Percentiles rank a stretch among this genome's conserved stretches.
Conservation (phyloP, 2,888 invertebrate genomes). For the Antitype chi region DNA sequence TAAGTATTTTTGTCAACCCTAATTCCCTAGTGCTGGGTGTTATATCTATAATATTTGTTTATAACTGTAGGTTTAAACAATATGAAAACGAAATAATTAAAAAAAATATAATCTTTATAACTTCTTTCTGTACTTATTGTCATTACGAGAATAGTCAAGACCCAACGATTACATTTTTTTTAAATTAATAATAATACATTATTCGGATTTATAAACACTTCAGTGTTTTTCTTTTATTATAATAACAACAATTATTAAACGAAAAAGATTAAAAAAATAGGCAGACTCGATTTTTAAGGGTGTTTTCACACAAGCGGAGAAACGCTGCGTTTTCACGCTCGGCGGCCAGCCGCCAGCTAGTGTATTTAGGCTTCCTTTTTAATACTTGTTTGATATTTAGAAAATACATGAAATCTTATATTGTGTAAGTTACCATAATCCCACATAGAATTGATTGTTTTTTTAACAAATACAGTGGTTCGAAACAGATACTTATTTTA, state of each 20-base stretch:
- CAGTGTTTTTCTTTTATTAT: conserved; percentile 40
- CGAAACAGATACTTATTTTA: neutral
- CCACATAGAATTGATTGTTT: neutral
- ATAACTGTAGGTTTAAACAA: neutral
- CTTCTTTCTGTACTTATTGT: neutral
- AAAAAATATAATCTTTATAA: neutral
- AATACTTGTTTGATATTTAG: conserved; percentile 23
- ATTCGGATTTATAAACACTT: conserved; percentile 45
- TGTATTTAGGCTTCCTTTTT: conserved; percentile 52
- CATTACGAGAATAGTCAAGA: conserved; percentile 13
- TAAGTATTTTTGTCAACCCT: neutral
- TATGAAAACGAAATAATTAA: neutral
- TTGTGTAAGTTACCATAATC: neutral
- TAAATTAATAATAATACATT: conserved; percentile 53
- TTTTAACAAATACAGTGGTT: neutral
- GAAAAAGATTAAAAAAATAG: conserved; percentile 71
- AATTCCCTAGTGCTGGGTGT: neutral
- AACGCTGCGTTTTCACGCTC: conserved; percentile 70
- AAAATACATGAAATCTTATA: neutral
- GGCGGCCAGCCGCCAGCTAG: conserved; percentile 68
- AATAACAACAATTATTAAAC: conserved; percentile 62
- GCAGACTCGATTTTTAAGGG: conserved; percentile 71
- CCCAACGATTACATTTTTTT: conserved; percentile 27
- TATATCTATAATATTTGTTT: neutral
- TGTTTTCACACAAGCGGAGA: conserved; percentile 69